phyloP scores from a whole-genome alignment of 2,797 vertebrate genomes.

The Coregonus suidteri region DNA sequence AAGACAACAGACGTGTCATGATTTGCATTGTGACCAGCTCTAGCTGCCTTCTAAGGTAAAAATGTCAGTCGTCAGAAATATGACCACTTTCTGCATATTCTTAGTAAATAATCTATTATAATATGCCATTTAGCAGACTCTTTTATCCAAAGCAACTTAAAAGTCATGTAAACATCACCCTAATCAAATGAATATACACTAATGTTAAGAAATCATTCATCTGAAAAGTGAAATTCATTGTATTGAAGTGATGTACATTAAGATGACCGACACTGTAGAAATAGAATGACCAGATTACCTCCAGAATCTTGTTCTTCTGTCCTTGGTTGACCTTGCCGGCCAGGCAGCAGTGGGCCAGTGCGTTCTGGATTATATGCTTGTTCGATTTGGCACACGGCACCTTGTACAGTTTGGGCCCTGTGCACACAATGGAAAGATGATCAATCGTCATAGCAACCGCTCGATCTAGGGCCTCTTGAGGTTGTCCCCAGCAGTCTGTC shows the following conservation, averaged over 20 bases:
- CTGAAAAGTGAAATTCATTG: not conserved
- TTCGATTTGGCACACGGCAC: conserved; percentile 99
- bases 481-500: not conserved
- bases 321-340: conserved; percentile 98
- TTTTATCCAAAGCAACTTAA: not conserved
- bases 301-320: conserved; percentile 97
- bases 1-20: not conserved
- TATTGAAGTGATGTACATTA: not conserved
- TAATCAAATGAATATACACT: not conserved
- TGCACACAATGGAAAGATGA: conserved; percentile 13
- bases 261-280: not conserved
- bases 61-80: too few relatives aligned
- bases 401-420: conserved; percentile 97
- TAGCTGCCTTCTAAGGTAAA: too few relatives aligned
- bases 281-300: conserved; percentile 77
- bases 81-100: too few relatives aligned
- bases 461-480: not conserved
- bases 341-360: conserved; percentile 93
- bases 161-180: not conserved
- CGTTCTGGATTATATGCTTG: conserved; percentile 98
- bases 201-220: not conserved
- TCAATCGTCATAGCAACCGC: conserved; percentile 50
- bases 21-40: too few relatives aligned
- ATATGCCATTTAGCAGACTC: too few relatives aligned
- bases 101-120: too few relatives aligned